Evolutionary conservation across 1,140 invertebrate genomes (phyloP).

Genomic region (Macrotrachela quadricornifera): DNA sequence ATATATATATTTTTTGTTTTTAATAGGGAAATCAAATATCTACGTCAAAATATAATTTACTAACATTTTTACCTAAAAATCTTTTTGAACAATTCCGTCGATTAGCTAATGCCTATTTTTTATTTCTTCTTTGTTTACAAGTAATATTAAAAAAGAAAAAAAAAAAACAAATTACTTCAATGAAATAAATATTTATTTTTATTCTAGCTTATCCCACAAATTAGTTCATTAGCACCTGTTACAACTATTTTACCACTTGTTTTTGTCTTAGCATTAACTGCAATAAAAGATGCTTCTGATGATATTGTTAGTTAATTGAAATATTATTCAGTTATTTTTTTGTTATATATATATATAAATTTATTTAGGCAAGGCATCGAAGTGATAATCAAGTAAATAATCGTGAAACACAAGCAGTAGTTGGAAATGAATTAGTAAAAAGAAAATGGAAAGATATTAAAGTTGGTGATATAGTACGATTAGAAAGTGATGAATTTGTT

Average conservation of each 20-base stretch:
- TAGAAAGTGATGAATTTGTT: constrained; percentile 7
- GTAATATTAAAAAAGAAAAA: no score
- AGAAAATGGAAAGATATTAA: constrained; percentile 55
- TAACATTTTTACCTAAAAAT: constrained; percentile 87
- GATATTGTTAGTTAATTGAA: constrained; percentile 42
- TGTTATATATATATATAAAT: background rate
- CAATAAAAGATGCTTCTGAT: constrained; percentile 93
- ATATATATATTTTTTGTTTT: constrained; percentile 11
- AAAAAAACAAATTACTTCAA: no score
- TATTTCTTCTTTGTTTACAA: constrained; percentile 79
- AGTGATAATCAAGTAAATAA: constrained; percentile 90
- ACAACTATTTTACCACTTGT: constrained; percentile 90
- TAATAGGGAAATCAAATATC: constrained; percentile 62
- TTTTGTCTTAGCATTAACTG: constrained; percentile 76
- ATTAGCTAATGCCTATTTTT: constrained; percentile 91
- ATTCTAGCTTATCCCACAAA: constrained; percentile 80
- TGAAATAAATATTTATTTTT: no score
- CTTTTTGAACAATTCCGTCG: constrained; percentile 89
- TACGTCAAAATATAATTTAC: constrained; percentile 80
- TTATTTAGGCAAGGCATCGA: constrained; percentile 39
- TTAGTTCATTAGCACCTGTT: constrained; percentile 85
- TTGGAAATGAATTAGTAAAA: constrained; percentile 29
- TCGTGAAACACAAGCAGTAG: constrained; percentile 39
- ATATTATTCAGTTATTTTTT: no score
- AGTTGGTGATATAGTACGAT: constrained; percentile 8